These are phyloP conservation scores for Aleiodes sp. DNA, from an alignment of 1,140 invertebrate genomes.

Conservation along the genomic window DNA sequence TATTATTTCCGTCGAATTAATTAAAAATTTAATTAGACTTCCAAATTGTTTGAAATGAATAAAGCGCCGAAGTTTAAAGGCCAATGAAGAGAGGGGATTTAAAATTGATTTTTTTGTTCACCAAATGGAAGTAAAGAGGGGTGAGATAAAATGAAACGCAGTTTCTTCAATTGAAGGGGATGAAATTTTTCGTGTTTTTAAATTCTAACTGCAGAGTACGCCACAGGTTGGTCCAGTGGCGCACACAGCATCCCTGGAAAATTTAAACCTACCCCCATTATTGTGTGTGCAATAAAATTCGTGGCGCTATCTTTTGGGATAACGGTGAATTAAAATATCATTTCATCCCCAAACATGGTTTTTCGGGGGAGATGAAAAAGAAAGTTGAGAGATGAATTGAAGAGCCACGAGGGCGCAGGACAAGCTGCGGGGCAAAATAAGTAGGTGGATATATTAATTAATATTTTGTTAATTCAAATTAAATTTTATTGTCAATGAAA, in stretches of 20 bases:
- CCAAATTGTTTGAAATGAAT: background rate
- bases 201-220: constrained; percentile 49
- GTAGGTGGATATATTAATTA: constrained; percentile 17
- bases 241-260: constrained; percentile 39
- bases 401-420: constrained; percentile 33
- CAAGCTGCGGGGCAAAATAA: constrained; percentile 11
- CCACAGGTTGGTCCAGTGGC: constrained; percentile 57
- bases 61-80: background rate
- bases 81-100: constrained; percentile 8
- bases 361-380: constrained; percentile 13
- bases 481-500: background rate
- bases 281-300: background rate
- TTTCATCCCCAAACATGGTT: no score
- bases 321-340: constrained; percentile 20
- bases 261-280: background rate
- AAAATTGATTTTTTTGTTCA: background rate
- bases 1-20: no score
- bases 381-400: constrained; percentile 17
- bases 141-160: background rate
- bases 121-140: no score
- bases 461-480: background rate
- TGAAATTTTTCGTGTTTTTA: constrained; percentile 22
- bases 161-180: background rate
- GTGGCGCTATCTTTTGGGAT: constrained; percentile 29
- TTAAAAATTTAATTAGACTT: constrained; percentile 9